Conservation (phyloP, 2,888 invertebrate genomes). For the Phragmatobia fuliginosa region DNA sequence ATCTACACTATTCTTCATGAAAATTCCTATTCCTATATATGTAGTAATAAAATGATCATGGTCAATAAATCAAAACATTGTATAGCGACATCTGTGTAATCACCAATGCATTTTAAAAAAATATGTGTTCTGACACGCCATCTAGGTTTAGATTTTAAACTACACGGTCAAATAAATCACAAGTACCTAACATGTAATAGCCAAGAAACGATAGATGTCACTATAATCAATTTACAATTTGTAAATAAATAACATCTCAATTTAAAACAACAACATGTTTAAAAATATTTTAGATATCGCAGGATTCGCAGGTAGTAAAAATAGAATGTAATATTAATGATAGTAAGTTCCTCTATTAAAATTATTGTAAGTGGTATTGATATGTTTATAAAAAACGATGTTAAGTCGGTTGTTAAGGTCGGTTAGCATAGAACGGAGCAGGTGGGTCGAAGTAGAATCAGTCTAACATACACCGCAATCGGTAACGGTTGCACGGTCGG, state of each 20-base stretch:
- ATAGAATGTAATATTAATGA: background rate
- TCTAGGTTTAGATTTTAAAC: background rate
- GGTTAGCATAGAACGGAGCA: slow-evolving; percentile 20
- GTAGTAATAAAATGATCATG: background rate
- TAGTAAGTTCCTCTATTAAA: background rate
- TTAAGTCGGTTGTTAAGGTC: background rate
- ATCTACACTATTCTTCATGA: no score
- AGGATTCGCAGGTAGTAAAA: background rate
- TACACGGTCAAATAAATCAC: background rate
- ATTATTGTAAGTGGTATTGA: background rate
- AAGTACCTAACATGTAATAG: background rate
- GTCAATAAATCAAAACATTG: background rate
- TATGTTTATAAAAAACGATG: background rate
- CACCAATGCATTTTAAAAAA: background rate
- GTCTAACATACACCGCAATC: slow-evolving; percentile 47
- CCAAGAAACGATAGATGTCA: slow-evolving; percentile 12
- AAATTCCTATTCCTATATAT: no score
- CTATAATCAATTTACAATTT: background rate
- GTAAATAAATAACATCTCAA: background rate
- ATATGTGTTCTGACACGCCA: background rate
- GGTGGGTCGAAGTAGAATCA: slow-evolving; percentile 35
- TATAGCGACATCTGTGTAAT: background rate
- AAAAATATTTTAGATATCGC: background rate
- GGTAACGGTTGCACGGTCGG: slow-evolving; percentile 50
- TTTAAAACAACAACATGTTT: background rate